Conservation (phyloP, 2,888 invertebrate genomes). For the Heliconius sara region DNA sequence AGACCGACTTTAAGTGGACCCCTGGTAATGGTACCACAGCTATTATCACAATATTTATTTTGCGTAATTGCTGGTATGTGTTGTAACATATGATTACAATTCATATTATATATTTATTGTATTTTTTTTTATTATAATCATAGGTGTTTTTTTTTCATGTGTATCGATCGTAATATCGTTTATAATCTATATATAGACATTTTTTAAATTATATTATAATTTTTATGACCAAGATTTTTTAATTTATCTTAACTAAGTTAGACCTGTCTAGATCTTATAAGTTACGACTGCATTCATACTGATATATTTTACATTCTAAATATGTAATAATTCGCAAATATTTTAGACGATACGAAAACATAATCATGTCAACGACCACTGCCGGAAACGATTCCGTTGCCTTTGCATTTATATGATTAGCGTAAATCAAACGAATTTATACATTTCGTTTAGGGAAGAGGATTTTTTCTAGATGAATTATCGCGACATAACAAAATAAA, state of each 20-base stretch:
- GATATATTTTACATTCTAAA: background rate
- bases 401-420: conserved; percentile 43
- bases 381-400: conserved; percentile 52
- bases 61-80: conserved; percentile 46
- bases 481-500: too few species aligned
- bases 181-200: background rate
- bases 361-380: conserved; percentile 45
- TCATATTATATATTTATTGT: conserved; percentile 13
- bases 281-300: background rate
- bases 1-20: conserved; percentile 31
- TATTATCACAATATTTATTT: conserved; percentile 48
- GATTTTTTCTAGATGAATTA: background rate
- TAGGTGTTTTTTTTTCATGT: conserved; percentile 1
- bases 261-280: background rate
- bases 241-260: background rate
- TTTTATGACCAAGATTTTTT: too few species aligned
- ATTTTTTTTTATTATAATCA: background rate
- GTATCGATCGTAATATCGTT: too few species aligned
- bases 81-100: conserved; percentile 35
- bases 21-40: conserved; percentile 39
- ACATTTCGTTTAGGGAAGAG: background rate
- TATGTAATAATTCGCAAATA: background rate
- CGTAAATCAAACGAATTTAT: conserved; percentile 20
- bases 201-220: too few species aligned
- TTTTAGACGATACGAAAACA: conserved; percentile 2